These are phyloP conservation scores for Limosa lapponica DNA, from an alignment of 2,797 vertebrate genomes.

Conservation along the genomic window DNA sequence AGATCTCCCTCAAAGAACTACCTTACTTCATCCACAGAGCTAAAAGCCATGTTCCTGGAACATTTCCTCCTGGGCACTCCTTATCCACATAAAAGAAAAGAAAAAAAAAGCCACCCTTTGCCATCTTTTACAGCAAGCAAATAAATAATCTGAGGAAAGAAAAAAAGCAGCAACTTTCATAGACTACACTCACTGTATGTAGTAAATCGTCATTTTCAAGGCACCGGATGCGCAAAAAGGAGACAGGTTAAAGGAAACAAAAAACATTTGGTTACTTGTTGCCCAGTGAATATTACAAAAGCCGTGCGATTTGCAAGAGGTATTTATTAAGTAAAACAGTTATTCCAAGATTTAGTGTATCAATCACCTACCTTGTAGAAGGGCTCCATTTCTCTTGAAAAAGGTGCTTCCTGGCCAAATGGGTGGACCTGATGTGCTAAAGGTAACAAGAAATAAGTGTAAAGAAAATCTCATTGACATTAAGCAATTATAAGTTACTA, in stretches of 20 bases:
- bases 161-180: slow-evolving; percentile 19
- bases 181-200: slow-evolving; percentile 25
- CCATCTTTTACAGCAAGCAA: slow-evolving; percentile 1
- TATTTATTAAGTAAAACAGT: not conserved
- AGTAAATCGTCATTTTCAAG: slow-evolving; percentile 25
- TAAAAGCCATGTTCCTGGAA: not conserved
- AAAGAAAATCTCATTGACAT: not conserved
- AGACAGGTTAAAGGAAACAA: slow-evolving; percentile 30
- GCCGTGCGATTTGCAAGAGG: not conserved
- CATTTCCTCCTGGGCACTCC: not conserved
- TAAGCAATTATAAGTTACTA: not conserved
- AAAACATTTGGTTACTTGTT: slow-evolving; percentile 22
- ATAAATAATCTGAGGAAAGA: not conserved
- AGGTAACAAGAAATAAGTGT: slow-evolving; percentile 64
- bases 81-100: not conserved
- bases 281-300: not conserved
- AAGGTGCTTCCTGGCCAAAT: slow-evolving; percentile 96
- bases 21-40: not conserved
- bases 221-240: not conserved
- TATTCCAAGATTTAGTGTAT: not conserved
- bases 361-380: slow-evolving; percentile 90
- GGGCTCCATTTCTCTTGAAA: slow-evolving; percentile 94
- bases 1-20: not conserved
- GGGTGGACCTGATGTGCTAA: slow-evolving; percentile 88
- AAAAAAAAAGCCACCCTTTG: not conserved